Percentiles rank a stretch among this genome's conserved stretches.
These are phyloP conservation scores for Augochlorella aurata DNA, from an alignment of 2,888 invertebrate genomes.

Conservation along the genomic window DNA sequence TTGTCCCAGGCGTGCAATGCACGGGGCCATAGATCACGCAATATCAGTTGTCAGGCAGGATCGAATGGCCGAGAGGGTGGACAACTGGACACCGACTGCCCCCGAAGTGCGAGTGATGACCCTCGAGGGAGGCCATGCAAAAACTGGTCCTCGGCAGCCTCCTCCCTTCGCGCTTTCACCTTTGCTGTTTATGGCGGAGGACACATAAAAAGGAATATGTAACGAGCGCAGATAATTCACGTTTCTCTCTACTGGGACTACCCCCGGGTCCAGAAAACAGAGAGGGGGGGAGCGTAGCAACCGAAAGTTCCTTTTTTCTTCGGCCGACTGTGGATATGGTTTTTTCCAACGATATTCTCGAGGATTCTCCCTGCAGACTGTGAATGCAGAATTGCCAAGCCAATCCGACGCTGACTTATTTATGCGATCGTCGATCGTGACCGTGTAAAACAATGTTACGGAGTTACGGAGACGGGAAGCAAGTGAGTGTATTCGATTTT, in stretches of 20 bases:
- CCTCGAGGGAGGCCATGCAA: slow-evolving; percentile 80
- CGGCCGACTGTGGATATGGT: slow-evolving; percentile 67
- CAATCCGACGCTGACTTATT: slow-evolving; percentile 76
- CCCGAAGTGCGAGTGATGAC: slow-evolving; percentile 81
- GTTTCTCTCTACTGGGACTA: slow-evolving; percentile 59
- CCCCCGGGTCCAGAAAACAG: not conserved
- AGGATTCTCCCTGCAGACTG: slow-evolving; percentile 76
- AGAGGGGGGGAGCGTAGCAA: not conserved
- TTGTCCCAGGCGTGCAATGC: slow-evolving; percentile 81
- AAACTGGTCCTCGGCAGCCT: slow-evolving; percentile 65
- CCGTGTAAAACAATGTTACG: slow-evolving; percentile 75
- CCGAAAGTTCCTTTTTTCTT: slow-evolving; percentile 38
- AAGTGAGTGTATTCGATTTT: slow-evolving; percentile 24
- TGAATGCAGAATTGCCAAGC: slow-evolving; percentile 77
- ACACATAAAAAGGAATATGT: slow-evolving; percentile 81
- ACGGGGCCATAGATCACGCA: slow-evolving; percentile 81
- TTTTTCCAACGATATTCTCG: slow-evolving; percentile 61
- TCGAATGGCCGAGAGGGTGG: slow-evolving; percentile 69
- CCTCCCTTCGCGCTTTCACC: slow-evolving; percentile 54
- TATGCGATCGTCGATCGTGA: slow-evolving; percentile 76
- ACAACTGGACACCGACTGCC: slow-evolving; percentile 75
- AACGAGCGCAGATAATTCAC: slow-evolving; percentile 80
- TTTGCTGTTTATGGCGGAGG: slow-evolving; percentile 76
- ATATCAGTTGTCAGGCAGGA: slow-evolving; percentile 80
- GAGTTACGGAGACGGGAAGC: slow-evolving; percentile 61